Percentiles rank a stretch among this genome's conserved stretches.
Conservation (phyloP, 2,888 invertebrate species). For the Nemotelus pantherinus region DNA sequence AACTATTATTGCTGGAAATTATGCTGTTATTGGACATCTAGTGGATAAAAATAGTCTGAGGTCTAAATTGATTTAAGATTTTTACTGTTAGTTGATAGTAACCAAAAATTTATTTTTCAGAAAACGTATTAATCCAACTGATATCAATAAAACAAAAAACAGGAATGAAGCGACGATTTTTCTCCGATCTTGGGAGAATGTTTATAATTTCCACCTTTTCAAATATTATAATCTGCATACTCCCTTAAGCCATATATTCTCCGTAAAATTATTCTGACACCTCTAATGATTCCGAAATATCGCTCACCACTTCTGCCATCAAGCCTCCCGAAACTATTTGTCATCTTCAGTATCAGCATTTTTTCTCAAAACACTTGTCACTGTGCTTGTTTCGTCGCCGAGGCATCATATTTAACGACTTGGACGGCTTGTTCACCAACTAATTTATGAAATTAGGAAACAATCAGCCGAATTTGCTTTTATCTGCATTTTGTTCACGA, state of each 20-base stretch:
- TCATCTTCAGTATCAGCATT: conserved; percentile 29
- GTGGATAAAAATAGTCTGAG: no score
- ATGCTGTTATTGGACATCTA: no score
- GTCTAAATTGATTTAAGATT: no score
- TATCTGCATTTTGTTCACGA: background rate
- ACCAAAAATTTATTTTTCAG: no score
- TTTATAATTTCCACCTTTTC: no score
- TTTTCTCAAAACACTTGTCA: background rate
- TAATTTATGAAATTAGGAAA: conserved; percentile 27
- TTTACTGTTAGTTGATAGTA: no score
- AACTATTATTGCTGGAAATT: no score
- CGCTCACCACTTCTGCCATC: conserved; percentile 27
- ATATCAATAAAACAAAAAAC: no score
- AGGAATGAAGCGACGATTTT: no score
- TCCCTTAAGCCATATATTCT: background rate
- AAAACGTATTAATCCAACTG: no score
- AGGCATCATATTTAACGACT: conserved; percentile 16
- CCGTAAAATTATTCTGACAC: conserved; percentile 11
- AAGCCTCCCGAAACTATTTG: conserved; percentile 18
- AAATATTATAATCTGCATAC: background rate
- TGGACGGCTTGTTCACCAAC: conserved; percentile 10
- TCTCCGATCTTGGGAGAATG: no score
- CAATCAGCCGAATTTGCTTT: background rate
- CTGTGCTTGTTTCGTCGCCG: background rate
- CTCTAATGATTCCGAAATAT: conserved; percentile 22